Evolutionary conservation across 2,888 invertebrate genomes (phyloP).

Genomic region (Melanostoma scalare): DNA sequence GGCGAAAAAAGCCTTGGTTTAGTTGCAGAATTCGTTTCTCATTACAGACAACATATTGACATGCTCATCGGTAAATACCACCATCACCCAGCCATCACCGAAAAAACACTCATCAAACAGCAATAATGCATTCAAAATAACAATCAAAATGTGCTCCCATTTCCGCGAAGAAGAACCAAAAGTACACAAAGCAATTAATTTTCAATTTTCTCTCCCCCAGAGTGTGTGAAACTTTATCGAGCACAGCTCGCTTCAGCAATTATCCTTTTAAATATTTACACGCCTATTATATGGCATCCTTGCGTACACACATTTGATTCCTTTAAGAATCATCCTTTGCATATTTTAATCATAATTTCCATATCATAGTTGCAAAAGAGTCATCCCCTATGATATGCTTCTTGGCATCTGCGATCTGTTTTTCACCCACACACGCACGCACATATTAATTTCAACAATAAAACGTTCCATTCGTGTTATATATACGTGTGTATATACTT

Average conservation of each 20-base stretch:
- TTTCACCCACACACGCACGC: slow-evolving; percentile 30
- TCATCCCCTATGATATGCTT: slow-evolving; percentile 26
- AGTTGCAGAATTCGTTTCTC: not conserved
- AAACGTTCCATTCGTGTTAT: slow-evolving; percentile 64
- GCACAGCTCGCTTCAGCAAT: slow-evolving; percentile 51
- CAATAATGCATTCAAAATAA: slow-evolving; percentile 35
- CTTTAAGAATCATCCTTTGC: slow-evolving; percentile 27
- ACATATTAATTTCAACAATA: slow-evolving; percentile 65
- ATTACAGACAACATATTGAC: not conserved
- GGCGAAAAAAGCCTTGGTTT: no score
- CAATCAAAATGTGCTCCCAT: slow-evolving; percentile 29
- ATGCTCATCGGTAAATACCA: not conserved
- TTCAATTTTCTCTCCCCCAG: slow-evolving; percentile 62
- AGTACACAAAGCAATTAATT: slow-evolving; percentile 68
- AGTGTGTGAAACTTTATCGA: slow-evolving; percentile 32
- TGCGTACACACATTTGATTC: slow-evolving; percentile 43
- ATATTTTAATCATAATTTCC: slow-evolving; percentile 35
- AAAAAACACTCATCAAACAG: slow-evolving; percentile 24
- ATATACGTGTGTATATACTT: not conserved
- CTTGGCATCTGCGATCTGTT: slow-evolving; percentile 28
- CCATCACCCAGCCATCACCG: not conserved
- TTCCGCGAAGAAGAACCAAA: slow-evolving; percentile 8
- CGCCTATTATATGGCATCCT: slow-evolving; percentile 55
- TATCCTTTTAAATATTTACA: slow-evolving; percentile 72
- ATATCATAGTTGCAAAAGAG: slow-evolving; percentile 36